Base-by-base conservation (phyloP, 2,797 vertebrate genomes). In the Clarias laeviceps region DNA sequence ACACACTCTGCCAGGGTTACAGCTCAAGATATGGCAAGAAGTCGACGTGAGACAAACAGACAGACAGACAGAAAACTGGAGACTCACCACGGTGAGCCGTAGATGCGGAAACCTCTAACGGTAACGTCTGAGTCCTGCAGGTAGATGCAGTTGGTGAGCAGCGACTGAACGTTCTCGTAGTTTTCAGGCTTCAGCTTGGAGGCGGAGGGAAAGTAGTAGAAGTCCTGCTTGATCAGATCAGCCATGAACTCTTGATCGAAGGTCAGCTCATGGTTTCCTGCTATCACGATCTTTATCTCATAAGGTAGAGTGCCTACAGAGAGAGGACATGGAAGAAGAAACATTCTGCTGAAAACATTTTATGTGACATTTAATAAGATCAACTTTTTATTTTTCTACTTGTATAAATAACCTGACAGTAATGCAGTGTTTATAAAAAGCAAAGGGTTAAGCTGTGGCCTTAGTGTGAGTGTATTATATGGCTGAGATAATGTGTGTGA, bases 171-270 rank as follows among this genome's bases (percentile, higher is more conserved):
- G 0, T 99, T 98, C 93, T 99, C 97, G 4, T 98, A 99, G 93
- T 95, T 98, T 93, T 99, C 97, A 0, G 97, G 97, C 92, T 99
- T 99, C 91, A 99, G 96, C 90, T 99, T 98, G 72, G 97, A 98
- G 88, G 97, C 97, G 0, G 97, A 98, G 0, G 98, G 97, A 91
- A 99, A 99, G 94, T 98, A 98, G 94, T 98, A 99, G 91, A 98
- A 99, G 93, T 99, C 97, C 95, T 99, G 97, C 92, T 99, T 99
- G 94, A 99, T 98, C 93, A 99, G 96, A 92, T 99, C 97, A 0
- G 98, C 97, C 98, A 99, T 99, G 93, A 99, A 99, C 94, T 99
- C 98, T 94, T 98, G 97, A 94, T 99, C 98, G 82, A 99, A 99
- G 85, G 97, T 99, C 95, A 99, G 82, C 94, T 99, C 98, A 17